Evolutionary conservation across 2,797 vertebrate species (phyloP).

Genomic region (Anolis apletophallus): DNA sequence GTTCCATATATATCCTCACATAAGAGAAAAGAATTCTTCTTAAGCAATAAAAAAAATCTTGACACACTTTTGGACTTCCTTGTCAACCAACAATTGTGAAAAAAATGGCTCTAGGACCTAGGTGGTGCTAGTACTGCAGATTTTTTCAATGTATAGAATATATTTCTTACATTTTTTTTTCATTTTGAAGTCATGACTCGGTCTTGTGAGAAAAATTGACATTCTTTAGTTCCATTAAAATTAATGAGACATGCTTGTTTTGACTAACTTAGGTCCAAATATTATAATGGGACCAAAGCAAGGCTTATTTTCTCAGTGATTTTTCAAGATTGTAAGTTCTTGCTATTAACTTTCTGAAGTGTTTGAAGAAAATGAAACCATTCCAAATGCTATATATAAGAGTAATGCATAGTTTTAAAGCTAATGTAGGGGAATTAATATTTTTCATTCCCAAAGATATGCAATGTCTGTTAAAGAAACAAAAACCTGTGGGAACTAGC

Average conservation of each 20-base stretch:
- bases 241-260: constrained; percentile 46
- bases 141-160: background rate
- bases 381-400: constrained; percentile 68
- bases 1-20: background rate
- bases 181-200: background rate
- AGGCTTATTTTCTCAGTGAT: constrained; percentile 24
- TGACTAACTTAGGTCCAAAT: background rate
- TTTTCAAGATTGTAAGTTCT: constrained; percentile 67
- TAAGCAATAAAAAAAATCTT: background rate
- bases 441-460: background rate
- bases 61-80: background rate
- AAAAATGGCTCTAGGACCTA: constrained; percentile 69
- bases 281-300: background rate
- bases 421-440: constrained; percentile 52
- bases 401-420: constrained; percentile 76
- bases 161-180: background rate
- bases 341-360: constrained; percentile 53
- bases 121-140: constrained; percentile 70
- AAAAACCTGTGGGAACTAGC: background rate
- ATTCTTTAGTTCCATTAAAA: constrained; percentile 51
- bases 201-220: background rate
- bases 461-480: background rate
- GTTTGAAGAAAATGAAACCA: constrained; percentile 75
- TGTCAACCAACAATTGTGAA: background rate
- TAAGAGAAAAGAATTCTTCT: too few species aligned